Percentiles rank a stretch among this genome's conserved stretches.
Conservation (phyloP, 2,113 vertebrate species). For the Pipa parva region DNA sequence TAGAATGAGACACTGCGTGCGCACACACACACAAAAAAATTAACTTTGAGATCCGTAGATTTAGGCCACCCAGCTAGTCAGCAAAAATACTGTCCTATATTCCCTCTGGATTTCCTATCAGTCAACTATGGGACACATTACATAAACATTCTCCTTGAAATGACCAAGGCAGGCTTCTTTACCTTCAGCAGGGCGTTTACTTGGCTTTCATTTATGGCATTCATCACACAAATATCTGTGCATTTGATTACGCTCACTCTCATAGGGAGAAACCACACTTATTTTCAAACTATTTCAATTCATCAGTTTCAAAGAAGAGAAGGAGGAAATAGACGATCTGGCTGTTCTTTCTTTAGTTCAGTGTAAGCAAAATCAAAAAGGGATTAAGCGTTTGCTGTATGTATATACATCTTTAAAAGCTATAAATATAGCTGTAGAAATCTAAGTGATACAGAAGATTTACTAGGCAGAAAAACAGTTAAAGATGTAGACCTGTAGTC, state of each 20-base stretch:
- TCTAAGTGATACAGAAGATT: constrained; percentile 24
- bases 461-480: too few species aligned
- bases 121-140: constrained; percentile 10
- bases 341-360: background rate
- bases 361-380: constrained; percentile 31
- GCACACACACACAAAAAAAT: background rate
- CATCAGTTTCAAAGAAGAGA: constrained; percentile 34
- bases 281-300: constrained; percentile 32
- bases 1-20: too few species aligned
- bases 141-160: constrained; percentile 9
- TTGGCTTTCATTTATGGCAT: constrained; percentile 26
- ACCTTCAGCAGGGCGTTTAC: constrained; percentile 14
- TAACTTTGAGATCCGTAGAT: constrained; percentile 16
- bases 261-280: constrained; percentile 25
- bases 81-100: constrained; percentile 26
- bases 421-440: constrained; percentile 12
- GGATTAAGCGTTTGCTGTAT: constrained; percentile 20
- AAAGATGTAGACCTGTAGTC: too few species aligned
- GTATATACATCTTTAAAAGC: constrained; percentile 31
- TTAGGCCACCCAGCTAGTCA: constrained; percentile 33
- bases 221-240: constrained; percentile 29
- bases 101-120: constrained; percentile 1
- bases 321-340: constrained; percentile 32
- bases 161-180: constrained; percentile 19
- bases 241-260: constrained; percentile 38